Percentiles rank a stretch among this genome's conserved stretches.
These are phyloP conservation scores for Oreochromis spilurus DNA, from an alignment of 2,113 vertebrate species.

Conservation along the genomic window DNA sequence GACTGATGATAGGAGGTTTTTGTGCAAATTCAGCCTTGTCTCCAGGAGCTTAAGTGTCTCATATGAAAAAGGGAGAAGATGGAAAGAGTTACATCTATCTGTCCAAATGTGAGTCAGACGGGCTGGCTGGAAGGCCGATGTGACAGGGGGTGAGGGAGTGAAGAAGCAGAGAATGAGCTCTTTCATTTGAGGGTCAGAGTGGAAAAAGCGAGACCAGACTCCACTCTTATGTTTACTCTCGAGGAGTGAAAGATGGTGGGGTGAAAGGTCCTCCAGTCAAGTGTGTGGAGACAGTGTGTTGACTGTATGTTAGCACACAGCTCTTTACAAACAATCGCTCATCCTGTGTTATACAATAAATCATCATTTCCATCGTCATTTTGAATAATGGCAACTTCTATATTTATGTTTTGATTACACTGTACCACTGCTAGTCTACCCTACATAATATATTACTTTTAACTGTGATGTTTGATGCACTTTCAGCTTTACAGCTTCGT, in stretches of 20 bases:
- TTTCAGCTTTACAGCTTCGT: not conserved
- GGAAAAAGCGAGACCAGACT: conserved; percentile 46
- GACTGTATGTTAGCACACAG: not conserved
- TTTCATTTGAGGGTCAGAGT: conserved; percentile 60
- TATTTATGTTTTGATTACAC: not conserved
- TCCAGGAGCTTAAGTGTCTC: not conserved
- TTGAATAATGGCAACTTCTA: not conserved
- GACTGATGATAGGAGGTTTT: not conserved
- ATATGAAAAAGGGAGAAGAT: conserved; percentile 27
- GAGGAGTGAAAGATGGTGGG: conserved; percentile 26
- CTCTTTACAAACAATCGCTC: not conserved
- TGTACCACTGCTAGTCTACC: not conserved
- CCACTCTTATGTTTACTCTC: conserved; percentile 58
- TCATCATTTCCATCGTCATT: not conserved
- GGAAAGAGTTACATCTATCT: conserved; percentile 44
- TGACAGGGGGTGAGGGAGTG: not conserved
- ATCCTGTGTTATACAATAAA: not conserved
- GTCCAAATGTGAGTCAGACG: conserved; percentile 47
- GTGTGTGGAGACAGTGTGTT: not conserved
- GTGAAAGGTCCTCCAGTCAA: conserved; percentile 32
- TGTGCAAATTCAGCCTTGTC: not conserved
- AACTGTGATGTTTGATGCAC: not conserved
- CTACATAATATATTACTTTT: not conserved
- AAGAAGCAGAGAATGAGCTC: conserved; percentile 60
- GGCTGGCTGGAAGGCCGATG: conserved; percentile 29